Conservation (phyloP, 2,888 invertebrate genomes). For the Drosophila meridionalis region DNA sequence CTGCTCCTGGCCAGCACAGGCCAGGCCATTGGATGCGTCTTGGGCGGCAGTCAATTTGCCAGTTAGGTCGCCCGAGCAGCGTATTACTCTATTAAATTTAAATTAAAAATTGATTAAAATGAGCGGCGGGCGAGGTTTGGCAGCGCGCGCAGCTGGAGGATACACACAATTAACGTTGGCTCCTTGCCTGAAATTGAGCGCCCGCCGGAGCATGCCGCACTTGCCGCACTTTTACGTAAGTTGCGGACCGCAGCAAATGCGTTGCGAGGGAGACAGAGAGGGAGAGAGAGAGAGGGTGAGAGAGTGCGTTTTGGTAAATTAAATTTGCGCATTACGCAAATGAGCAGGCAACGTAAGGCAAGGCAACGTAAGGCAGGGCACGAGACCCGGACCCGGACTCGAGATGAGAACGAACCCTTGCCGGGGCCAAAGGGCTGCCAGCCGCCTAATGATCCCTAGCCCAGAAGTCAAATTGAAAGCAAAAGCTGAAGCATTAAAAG, state of each 20-base stretch:
- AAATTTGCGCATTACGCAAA: constrained; percentile 82
- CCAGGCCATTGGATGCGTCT: not conserved
- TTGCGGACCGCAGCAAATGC: constrained; percentile 64
- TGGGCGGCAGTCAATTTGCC: constrained; percentile 24
- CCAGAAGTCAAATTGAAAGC: constrained; percentile 53
- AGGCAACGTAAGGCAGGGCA: constrained; percentile 2
- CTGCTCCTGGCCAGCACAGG: too few relatives aligned
- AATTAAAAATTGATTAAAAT: constrained; percentile 83
- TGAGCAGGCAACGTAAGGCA: constrained; percentile 62
- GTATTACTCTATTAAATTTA: constrained; percentile 81
- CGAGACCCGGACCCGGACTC: constrained; percentile 21
- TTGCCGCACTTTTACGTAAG: constrained; percentile 49
- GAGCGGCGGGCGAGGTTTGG: constrained; percentile 51
- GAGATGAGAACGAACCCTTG: constrained; percentile 37
- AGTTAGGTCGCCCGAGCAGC: constrained; percentile 26
- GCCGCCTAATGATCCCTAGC: constrained; percentile 78
- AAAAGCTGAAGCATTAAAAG: not conserved
- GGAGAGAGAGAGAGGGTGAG: not conserved
- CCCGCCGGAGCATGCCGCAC: constrained; percentile 26
- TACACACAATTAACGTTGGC: constrained; percentile 78
- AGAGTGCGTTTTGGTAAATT: constrained; percentile 73
- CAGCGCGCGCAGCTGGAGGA: constrained; percentile 68
- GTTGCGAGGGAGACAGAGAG: constrained; percentile 27
- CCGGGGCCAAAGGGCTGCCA: constrained; percentile 23
- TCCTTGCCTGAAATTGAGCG: constrained; percentile 49